Percentiles rank a stretch among this genome's conserved stretches.
Evolutionary conservation across 2,797 vertebrate species (phyloP).

Genomic region (Peromyscus nudipes): DNA sequence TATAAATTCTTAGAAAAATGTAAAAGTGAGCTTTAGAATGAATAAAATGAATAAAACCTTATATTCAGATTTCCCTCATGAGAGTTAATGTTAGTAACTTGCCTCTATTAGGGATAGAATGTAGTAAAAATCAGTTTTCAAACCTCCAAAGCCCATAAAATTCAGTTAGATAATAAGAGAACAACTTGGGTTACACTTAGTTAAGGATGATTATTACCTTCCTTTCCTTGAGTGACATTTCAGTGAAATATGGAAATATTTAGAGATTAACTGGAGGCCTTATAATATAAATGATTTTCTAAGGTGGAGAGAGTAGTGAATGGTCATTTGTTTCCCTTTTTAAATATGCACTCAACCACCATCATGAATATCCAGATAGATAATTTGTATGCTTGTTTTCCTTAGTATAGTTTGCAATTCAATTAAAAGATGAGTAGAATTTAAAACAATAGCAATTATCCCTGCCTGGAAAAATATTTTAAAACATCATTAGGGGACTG

Average conservation of each 20-base stretch:
- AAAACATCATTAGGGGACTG: background rate
- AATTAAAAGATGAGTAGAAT: background rate
- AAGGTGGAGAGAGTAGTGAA: background rate
- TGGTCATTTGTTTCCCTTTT: background rate
- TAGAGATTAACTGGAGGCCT: background rate
- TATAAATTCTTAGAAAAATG: background rate
- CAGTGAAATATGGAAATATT: background rate
- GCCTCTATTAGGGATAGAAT: background rate
- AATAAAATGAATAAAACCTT: constrained; percentile 10
- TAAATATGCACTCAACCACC: background rate
- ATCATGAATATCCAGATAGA: background rate
- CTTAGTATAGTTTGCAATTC: background rate
- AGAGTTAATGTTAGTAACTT: background rate
- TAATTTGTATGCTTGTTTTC: background rate
- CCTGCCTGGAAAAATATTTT: background rate
- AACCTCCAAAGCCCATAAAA: background rate
- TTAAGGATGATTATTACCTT: background rate
- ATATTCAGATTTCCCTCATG: background rate
- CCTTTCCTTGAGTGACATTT: background rate
- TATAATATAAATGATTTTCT: background rate
- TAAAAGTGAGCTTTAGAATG: background rate
- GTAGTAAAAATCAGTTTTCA: background rate
- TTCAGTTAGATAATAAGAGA: background rate
- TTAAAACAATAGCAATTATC: background rate
- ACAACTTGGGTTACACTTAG: background rate